Evolutionary conservation across 64 coral and sea anemone genomes (phyloP).

Genomic region (Orbicella faveolata): DNA sequence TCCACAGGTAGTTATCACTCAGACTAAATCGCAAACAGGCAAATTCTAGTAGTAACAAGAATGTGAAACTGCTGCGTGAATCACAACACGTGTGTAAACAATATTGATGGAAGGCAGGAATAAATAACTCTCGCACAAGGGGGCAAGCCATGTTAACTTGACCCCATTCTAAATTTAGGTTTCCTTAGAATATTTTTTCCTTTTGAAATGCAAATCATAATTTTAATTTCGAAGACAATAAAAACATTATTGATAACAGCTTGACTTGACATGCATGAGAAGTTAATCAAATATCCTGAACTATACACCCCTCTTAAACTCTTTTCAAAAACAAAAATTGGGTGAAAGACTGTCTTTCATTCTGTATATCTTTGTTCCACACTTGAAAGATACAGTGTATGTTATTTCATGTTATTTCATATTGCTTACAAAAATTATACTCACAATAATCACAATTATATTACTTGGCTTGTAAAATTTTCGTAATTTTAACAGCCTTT

Average conservation of each 20-base stretch:
- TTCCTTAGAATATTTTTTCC: not conserved
- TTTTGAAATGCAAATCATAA: not conserved
- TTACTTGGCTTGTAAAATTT: too few relatives aligned
- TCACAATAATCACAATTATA: too few relatives aligned
- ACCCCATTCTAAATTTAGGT: slow-evolving; percentile 1
- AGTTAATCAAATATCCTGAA: not conserved
- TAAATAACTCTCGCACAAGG: not conserved
- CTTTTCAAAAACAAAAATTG: not conserved
- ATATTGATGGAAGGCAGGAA: not conserved
- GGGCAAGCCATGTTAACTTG: not conserved
- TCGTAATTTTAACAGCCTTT: too few relatives aligned
- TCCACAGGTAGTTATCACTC: not conserved
- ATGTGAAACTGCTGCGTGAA: not conserved
- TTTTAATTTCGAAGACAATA: slow-evolving; percentile 1
- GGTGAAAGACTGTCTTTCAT: not conserved
- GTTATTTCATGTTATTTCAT: not conserved
- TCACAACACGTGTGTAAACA: not conserved
- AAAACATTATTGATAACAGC: slow-evolving; percentile 5
- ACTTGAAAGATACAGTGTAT: not conserved
- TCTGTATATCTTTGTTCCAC: not conserved
- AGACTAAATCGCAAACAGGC: not conserved
- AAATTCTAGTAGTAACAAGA: not conserved
- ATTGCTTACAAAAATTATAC: too few relatives aligned
- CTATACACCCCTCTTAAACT: not conserved
- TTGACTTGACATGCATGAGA: not conserved